A percentile compares a stretch with the other conserved stretches of the same genome.
Conservation (phyloP, 2,888 invertebrate genomes). For the Drosophila hawaiiensis region DNA sequence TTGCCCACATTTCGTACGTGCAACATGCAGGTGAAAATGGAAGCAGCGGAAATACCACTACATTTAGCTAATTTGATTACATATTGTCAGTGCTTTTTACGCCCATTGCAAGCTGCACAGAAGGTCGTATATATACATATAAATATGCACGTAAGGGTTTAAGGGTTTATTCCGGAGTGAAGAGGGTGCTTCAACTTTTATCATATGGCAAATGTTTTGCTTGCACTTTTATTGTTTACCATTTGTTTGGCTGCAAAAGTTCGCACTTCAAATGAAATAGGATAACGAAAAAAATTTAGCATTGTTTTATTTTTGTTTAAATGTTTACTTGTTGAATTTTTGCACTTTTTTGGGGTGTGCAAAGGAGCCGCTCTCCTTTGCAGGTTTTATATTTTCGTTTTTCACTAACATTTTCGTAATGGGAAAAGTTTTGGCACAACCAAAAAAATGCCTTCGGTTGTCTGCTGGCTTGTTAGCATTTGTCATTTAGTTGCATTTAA, state of each 20-base stretch:
- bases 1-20: neutral
- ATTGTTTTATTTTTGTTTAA: conserved; percentile 66
- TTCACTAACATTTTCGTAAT: conserved; percentile 61
- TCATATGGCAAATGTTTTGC: conserved; percentile 65
- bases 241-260: conserved; percentile 51
- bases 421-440: conserved; percentile 63
- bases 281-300: conserved; percentile 41
- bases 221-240: conserved; percentile 58
- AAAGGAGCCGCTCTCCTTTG: no score
- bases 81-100: conserved; percentile 29
- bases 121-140: neutral
- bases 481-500: conserved; percentile 35
- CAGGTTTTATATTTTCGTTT: conserved; percentile 12
- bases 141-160: neutral
- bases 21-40: conserved; percentile 26
- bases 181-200: conserved; percentile 60
- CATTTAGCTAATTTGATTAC: conserved; percentile 69
- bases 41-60: conserved; percentile 46
- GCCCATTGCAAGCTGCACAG: conserved; percentile 16
- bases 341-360: conserved; percentile 26
- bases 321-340: conserved; percentile 67
- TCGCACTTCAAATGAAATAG: conserved; percentile 25
- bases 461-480: conserved; percentile 30
- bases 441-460: conserved; percentile 48
- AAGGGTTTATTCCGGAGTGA: conserved; percentile 4